Percentiles rank a stretch among this genome's conserved stretches.
These are phyloP conservation scores for Eubasilissa splendida DNA, from an alignment of 2,888 invertebrate species.

Conservation along the genomic window DNA sequence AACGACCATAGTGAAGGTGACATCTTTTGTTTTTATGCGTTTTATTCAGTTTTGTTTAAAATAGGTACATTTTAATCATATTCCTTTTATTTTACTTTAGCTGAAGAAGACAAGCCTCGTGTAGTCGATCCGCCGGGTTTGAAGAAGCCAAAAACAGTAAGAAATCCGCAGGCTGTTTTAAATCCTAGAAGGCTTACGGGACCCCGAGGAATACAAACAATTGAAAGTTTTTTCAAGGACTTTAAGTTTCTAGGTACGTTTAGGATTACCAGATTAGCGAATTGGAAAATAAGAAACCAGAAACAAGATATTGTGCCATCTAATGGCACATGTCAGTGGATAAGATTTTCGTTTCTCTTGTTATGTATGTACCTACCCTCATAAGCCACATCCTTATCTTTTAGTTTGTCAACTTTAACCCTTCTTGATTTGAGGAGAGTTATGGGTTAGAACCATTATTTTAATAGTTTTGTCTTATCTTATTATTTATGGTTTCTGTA, in stretches of 20 bases:
- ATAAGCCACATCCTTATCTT: too few relatives aligned
- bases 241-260: slow-evolving; percentile 81
- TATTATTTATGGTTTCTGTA: too few relatives aligned
- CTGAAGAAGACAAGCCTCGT: slow-evolving; percentile 59
- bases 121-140: slow-evolving; percentile 66
- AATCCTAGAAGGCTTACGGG: slow-evolving; percentile 83
- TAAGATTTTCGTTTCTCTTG: too few relatives aligned
- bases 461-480: too few relatives aligned
- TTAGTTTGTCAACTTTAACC: too few relatives aligned
- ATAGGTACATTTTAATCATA: not conserved
- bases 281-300: too few relatives aligned
- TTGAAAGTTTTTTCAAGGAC: slow-evolving; percentile 85
- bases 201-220: slow-evolving; percentile 84
- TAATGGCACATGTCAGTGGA: too few relatives aligned
- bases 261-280: not conserved
- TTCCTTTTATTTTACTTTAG: slow-evolving; percentile 40
- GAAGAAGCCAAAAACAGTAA: slow-evolving; percentile 73
- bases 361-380: too few relatives aligned
- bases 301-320: too few relatives aligned
- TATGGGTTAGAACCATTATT: too few relatives aligned
- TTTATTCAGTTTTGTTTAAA: not conserved
- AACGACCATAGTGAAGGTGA: slow-evolving; percentile 60
- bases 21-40: not conserved
- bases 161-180: slow-evolving; percentile 79
- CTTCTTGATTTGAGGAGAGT: too few relatives aligned